Base-by-base conservation (phyloP, 2,797 vertebrate species). In the Harpagifer antarcticus region DNA sequence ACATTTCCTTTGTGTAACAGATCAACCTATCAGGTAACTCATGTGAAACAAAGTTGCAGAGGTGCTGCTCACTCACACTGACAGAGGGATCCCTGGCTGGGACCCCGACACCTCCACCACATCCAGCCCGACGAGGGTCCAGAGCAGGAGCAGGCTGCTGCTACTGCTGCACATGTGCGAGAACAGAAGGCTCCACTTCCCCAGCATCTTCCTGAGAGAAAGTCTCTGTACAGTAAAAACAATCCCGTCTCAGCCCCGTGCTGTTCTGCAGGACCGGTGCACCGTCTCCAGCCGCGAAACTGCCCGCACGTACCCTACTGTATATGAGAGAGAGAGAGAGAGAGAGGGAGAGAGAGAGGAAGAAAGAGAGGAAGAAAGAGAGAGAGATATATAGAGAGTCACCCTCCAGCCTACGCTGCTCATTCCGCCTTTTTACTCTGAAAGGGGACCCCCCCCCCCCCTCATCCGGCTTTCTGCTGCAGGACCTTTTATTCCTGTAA, bases 11-110 rank as follows among this genome's bases (percentile, higher is more conserved):
- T 9, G 7, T 44, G 20, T 27, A 3, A 64, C 5, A 31, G 4
- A 43, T 47, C 44, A 27, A 52, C 31, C 60, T 31, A 11, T 74
- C 0, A n/a, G 1, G 47, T 2, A n/a, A 50, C 23, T 67, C 62
- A 27, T 14, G 43, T 33, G 40, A 73, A 52, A 52, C 42, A 76
- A 84, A 91, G 81, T 88, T 87, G 49, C 27, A 69, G 50, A 76
- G 75, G 60, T 27, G 81, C 70, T 27, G 65, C 56, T 84, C 91
- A 99, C 98, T 99, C 96, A 99, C 98, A 98, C 97, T 63, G 97
- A 97, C 83, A 98, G 94, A 83, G 98, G 98, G 87, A 99, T 99
- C 90, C 97, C 97, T 94, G 96, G 97, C 94, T 97, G 96, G 85
- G 97, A 96, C 86, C 94, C 96, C 88, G 92, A 91, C 91, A 92